Percentiles rank a stretch among this genome's conserved stretches.
phyloP scores from a whole-genome alignment of 2,888 invertebrate genomes.

The Lithodes maja region DNA sequence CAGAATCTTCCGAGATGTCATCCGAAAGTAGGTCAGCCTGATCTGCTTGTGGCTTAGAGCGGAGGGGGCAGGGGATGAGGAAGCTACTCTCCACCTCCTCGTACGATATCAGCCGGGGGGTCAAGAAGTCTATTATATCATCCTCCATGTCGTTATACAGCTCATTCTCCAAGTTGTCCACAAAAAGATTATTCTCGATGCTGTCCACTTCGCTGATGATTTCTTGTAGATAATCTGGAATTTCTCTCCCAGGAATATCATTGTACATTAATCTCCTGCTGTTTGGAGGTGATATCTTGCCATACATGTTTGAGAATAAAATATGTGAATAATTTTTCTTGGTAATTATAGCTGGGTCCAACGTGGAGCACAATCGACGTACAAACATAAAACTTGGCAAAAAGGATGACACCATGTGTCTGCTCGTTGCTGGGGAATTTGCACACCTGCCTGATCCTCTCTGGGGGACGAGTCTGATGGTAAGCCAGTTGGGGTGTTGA shows the following conservation, averaged over 20 bases:
- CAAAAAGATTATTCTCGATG: conserved; percentile 28
- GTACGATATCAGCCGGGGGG: conserved; percentile 36
- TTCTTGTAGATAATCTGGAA: conserved; percentile 28
- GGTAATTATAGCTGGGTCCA: background rate
- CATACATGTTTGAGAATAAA: background rate
- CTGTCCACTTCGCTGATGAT: conserved; percentile 33
- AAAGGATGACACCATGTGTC: background rate
- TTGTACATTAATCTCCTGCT: background rate
- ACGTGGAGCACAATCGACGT: background rate
- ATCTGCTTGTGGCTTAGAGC: background rate
- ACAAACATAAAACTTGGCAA: background rate
- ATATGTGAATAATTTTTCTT: background rate
- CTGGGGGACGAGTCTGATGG: background rate
- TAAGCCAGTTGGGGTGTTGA: background rate
- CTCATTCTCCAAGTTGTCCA: conserved; percentile 15
- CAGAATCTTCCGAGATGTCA: background rate
- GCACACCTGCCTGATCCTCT: too few relatives aligned
- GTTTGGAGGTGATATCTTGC: background rate
- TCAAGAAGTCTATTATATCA: conserved; percentile 58
- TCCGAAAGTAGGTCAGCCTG: background rate
- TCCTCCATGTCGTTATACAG: conserved; percentile 56
- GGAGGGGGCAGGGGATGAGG: conserved; percentile 47
- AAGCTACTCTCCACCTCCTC: conserved; percentile 61
- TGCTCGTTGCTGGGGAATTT: too few relatives aligned
- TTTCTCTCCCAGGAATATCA: background rate